phyloP scores from a whole-genome alignment of 2,888 invertebrate genomes.

The Megalurothrips usitatus region DNA sequence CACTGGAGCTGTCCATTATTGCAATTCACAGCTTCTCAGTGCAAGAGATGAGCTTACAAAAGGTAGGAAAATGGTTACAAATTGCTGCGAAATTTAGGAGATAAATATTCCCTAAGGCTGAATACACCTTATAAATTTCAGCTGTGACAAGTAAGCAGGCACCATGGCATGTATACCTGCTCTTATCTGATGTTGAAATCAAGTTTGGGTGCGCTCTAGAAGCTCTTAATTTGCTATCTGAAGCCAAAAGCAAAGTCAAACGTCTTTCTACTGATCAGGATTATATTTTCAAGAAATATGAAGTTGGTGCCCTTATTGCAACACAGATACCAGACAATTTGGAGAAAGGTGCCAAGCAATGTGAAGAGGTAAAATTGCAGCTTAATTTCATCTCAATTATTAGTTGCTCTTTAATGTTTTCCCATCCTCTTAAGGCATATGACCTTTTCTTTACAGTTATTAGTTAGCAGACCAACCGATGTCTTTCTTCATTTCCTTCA shows the following conservation, averaged over 20 bases:
- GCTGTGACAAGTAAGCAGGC: not conserved
- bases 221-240: not conserved
- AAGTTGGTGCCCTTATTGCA: conserved; percentile 47
- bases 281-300: conserved; percentile 35
- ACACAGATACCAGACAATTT: conserved; percentile 52
- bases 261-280: conserved; percentile 42
- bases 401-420: not conserved
- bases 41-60: not conserved
- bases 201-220: not conserved
- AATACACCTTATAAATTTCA: not conserved
- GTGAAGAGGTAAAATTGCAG: conserved; percentile 32
- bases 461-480: conserved; percentile 32
- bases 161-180: not conserved
- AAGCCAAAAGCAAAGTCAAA: not conserved
- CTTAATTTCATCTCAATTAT: not conserved
- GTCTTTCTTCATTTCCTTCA: conserved; percentile 38
- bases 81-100: not conserved
- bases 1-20: conserved; percentile 30
- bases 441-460: conserved; percentile 7
- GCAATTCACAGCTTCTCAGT: not conserved
- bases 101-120: not conserved
- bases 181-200: not conserved
- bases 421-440: too few relatives aligned
- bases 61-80: not conserved
- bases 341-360: conserved; percentile 48